phyloP scores from a whole-genome alignment of 2,113 vertebrate species.

The Uropsilus gracilis region DNA sequence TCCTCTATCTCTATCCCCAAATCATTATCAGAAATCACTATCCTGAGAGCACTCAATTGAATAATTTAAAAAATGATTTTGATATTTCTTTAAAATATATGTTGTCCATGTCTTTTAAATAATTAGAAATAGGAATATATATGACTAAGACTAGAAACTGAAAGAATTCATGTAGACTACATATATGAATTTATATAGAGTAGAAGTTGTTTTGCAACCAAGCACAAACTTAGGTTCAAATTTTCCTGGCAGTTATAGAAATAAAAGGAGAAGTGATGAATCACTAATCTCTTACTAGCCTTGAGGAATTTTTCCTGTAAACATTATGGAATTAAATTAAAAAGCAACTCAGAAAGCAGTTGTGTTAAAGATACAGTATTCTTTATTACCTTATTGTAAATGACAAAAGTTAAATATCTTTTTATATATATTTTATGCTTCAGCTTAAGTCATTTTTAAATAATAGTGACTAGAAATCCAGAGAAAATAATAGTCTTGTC shows the following conservation, averaged over 20 bases:
- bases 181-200: neutral
- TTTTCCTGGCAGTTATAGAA: neutral
- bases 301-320: neutral
- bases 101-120: neutral
- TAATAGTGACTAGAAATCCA: neutral
- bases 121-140: neutral
- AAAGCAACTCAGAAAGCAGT: neutral
- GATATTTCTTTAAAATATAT: neutral
- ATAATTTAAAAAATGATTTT: neutral
- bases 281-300: neutral
- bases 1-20: neutral
- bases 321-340: neutral
- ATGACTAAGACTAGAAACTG: neutral
- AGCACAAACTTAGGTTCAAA: neutral
- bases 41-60: neutral
- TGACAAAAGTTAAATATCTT: neutral
- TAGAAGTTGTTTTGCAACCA: neutral
- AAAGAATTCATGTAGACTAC: neutral
- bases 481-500: neutral
- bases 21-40: neutral
- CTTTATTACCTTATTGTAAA: neutral
- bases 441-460: neutral
- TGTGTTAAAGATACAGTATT: neutral
- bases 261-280: neutral
- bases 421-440: neutral